Evolutionary conservation across 2,888 invertebrate species (phyloP), one percentile per base, ranked within the genome.

Genomic region (Myathropa florea): DNA sequence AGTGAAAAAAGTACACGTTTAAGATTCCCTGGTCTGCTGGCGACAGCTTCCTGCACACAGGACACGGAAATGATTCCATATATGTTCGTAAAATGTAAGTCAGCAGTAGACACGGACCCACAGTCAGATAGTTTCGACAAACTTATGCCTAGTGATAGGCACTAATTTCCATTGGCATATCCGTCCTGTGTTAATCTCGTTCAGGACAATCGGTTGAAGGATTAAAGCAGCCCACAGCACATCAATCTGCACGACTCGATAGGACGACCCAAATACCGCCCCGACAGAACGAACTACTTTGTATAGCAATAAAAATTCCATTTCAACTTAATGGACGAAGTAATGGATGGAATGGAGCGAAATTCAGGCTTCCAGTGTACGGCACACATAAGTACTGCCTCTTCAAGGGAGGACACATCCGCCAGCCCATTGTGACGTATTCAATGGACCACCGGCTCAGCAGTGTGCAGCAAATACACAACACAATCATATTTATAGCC

Each of bases 291-390:
- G 68, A 64, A 85, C 82, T 85, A 53, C 68, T 72, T 82, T 77
- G 67, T 81, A 23, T 14, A 53, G 68, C 72, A 76, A 77, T 77
- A 82, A 85, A 81, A 82, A 77, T 70, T 81, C 71, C 81, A 77
- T 85, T 81, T 85, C 67, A 68, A 68, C 72, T 81, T 65, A 81
- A 85, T 72, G 68, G 61, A 60, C 23, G 18, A 26, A 57, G 21
- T 55, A 53, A 30, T 55, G 26, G 46, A 59, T n/a, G 18, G 53
- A 57, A 26, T 4, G n/a, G 55, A 70, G 71, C 23, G n/a, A 46
- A 53, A 64, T 12, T 4, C 23, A 28, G 14, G 33, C 33, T n/a
- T 57, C 33, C 21, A 36, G 33, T 60, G 46, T 67, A 3, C 21
- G n/a, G 64, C n/a, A 9, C 18, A 18, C 53, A n/a, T 3, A 39